Conservation (phyloP, 2,888 invertebrate genomes). For the Rhodophaea formosa region DNA sequence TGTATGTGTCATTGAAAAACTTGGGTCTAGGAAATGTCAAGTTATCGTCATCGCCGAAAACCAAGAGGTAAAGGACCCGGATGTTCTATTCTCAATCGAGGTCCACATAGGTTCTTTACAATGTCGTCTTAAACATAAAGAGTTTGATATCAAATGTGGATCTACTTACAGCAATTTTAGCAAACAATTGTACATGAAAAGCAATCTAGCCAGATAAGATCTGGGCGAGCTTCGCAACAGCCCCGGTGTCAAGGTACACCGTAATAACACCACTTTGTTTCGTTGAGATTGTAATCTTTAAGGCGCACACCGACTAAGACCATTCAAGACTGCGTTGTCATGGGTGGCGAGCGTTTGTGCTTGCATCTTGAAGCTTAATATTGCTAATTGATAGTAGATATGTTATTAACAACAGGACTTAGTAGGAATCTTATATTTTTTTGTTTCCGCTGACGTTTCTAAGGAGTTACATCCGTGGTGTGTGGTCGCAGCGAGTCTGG, state of each 20-base stretch:
- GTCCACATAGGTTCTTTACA: not conserved
- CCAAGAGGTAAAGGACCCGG: slow-evolving; percentile 10
- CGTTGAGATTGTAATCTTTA: slow-evolving; percentile 7
- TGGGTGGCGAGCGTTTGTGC: not conserved
- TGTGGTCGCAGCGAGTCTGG: too few relatives aligned
- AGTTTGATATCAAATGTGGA: slow-evolving; percentile 12
- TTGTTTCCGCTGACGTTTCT: too few relatives aligned
- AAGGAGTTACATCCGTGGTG: too few relatives aligned
- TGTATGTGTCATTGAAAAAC: too few relatives aligned
- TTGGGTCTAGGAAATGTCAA: too few relatives aligned
- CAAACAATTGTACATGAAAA: slow-evolving; percentile 13
- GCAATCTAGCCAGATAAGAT: slow-evolving; percentile 11
- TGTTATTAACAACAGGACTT: too few relatives aligned
- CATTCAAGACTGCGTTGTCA: not conserved
- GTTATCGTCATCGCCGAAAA: too few relatives aligned
- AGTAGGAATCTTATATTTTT: too few relatives aligned
- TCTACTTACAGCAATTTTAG: slow-evolving; percentile 11
- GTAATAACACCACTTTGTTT: slow-evolving; percentile 15
- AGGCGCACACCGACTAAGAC: not conserved
- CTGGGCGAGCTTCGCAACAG: slow-evolving; percentile 7
- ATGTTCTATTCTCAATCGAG: not conserved
- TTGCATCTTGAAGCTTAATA: not conserved
- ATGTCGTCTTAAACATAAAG: slow-evolving; percentile 1
- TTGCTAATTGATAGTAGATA: not conserved
- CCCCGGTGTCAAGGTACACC: slow-evolving; percentile 11